Evolutionary conservation across 2,113 vertebrate genomes (phyloP), one percentile per base, ranked within the genome.

Genomic region (Donacobius atricapilla): DNA sequence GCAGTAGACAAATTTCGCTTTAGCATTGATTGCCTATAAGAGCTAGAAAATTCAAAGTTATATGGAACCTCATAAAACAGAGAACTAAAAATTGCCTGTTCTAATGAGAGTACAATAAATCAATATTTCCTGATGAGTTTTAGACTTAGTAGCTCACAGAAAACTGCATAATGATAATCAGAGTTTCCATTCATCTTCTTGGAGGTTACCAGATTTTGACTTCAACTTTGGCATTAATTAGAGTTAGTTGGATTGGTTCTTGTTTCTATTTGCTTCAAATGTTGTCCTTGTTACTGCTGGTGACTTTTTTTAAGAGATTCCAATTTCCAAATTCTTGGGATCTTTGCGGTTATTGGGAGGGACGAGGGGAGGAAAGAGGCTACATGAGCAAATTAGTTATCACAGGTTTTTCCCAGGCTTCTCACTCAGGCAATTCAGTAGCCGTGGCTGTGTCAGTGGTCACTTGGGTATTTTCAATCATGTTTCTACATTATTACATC

Each of bases 141-240:
- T 70, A 77, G 53, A 53, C 42, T 22, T 60, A 31, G 21, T 57
- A 82, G 68, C 30, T 65, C 24, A 3, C 39, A 70, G 57, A 83
- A 39, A 86, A n/a, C 24, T n/a, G 89, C 39, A 23, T 68, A 64
- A 83, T 51, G 21, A 86, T 80, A 73, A 87, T 60, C 48, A 82
- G 50, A 39, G 7, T 42, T 86, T 66, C 56, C 27, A 68, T 39
- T 86, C 27, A 58, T 63, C 42, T 83, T 79, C 45, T 85, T 9
- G 2, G 30, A 76, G 24, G 27, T 66, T 77, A 73, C 42, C 16
- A 82, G 81, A 81, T 84, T 89, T 81, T 89, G 2, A 94, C 31
- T 79, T 93, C 28, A 40, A 80, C 19, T 91, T 88, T n/a, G 45
- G 10, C 45, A 68, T 81, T 61, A 66, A 75, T 64, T 69, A 79